phyloP scores from a whole-genome alignment of 2,888 invertebrate species.

The Scaptodrosophila latifasciaeformis region DNA sequence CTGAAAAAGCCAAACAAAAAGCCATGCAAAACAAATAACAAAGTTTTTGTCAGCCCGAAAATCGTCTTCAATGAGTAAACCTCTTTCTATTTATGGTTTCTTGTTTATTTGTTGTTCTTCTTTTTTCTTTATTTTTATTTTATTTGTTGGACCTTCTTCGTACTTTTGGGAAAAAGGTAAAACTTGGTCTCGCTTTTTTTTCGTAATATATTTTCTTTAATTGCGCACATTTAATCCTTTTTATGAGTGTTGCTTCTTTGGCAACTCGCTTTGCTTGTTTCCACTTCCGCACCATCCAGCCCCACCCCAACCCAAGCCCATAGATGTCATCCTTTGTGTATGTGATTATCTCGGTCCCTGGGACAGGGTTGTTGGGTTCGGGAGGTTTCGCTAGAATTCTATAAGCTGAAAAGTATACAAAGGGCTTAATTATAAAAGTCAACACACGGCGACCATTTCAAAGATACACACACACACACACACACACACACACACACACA shows the following conservation, averaged over 20 bases:
- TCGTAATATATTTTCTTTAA: constrained; percentile 69
- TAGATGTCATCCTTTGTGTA: too few species aligned
- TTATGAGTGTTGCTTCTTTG: constrained; percentile 46
- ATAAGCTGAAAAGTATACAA: constrained; percentile 63
- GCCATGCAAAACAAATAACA: constrained; percentile 11
- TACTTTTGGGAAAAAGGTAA: not conserved
- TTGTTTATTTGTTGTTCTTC: too few species aligned
- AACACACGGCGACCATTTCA: constrained; percentile 37
- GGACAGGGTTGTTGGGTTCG: constrained; percentile 8
- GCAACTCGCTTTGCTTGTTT: not conserved
- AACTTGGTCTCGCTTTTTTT: not conserved
- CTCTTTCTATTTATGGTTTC: too few species aligned
- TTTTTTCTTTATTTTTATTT: too few species aligned
- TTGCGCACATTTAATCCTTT: constrained; percentile 73
- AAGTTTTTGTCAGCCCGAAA: not conserved
- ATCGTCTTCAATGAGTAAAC: too few species aligned
- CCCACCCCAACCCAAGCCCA: too few species aligned
- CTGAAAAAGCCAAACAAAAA: too few species aligned
- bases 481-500: constrained; percentile 20
- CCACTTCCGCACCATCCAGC: too few species aligned
- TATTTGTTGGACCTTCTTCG: too few species aligned
- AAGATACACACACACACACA: constrained; percentile 18
- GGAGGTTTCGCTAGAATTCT: constrained; percentile 22
- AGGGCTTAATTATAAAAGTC: constrained; percentile 71
- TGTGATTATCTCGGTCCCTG: too few species aligned